A percentile compares a stretch with the other conserved stretches of the same genome.
These are phyloP conservation scores for Tupaia tana DNA, from an alignment of 2,113 vertebrate species.

Conservation along the genomic window DNA sequence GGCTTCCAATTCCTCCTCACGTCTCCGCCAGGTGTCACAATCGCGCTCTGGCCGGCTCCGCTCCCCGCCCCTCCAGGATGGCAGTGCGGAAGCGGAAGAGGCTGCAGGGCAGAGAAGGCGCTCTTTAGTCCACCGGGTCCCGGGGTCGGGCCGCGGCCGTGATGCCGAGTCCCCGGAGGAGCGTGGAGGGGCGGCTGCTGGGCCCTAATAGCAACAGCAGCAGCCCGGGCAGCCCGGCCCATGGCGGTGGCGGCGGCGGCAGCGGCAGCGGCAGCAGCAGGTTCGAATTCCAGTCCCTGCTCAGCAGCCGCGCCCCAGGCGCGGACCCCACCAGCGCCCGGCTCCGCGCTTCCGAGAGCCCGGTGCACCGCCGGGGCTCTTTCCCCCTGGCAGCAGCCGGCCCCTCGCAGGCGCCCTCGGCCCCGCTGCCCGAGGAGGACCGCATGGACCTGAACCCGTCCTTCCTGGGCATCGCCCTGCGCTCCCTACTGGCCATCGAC, in stretches of 20 bases:
- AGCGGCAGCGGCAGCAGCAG: slow-evolving; percentile 85
- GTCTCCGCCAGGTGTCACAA: slow-evolving; percentile 77
- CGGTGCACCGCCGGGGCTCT: slow-evolving; percentile 91
- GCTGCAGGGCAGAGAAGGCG: neutral
- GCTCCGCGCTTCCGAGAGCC: slow-evolving; percentile 90
- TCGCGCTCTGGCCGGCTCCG: neutral
- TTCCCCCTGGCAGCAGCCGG: slow-evolving; percentile 84
- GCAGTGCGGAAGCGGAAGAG: slow-evolving; percentile 80
- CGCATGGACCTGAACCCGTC: slow-evolving; percentile 96
- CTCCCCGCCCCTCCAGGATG: slow-evolving; percentile 62
- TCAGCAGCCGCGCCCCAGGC: slow-evolving; percentile 85
- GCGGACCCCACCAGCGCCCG: slow-evolving; percentile 87
- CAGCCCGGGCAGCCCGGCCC: slow-evolving; percentile 76
- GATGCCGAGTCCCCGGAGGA: slow-evolving; percentile 86
- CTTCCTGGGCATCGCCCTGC: slow-evolving; percentile 93
- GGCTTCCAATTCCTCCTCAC: neutral
- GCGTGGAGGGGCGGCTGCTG: slow-evolving; percentile 77
- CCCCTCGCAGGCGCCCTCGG: slow-evolving; percentile 78
- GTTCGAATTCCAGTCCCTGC: slow-evolving; percentile 92
- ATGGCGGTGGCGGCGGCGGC: too few species aligned
- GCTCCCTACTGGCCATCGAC: slow-evolving; percentile 96
- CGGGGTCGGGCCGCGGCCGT: neutral
- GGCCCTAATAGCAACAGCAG: slow-evolving; percentile 24
- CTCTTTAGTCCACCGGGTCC: neutral
- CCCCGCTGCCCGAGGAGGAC: slow-evolving; percentile 91